Evolutionary conservation across 2,113 vertebrate species (phyloP).

Genomic region (Lagopus muta): DNA sequence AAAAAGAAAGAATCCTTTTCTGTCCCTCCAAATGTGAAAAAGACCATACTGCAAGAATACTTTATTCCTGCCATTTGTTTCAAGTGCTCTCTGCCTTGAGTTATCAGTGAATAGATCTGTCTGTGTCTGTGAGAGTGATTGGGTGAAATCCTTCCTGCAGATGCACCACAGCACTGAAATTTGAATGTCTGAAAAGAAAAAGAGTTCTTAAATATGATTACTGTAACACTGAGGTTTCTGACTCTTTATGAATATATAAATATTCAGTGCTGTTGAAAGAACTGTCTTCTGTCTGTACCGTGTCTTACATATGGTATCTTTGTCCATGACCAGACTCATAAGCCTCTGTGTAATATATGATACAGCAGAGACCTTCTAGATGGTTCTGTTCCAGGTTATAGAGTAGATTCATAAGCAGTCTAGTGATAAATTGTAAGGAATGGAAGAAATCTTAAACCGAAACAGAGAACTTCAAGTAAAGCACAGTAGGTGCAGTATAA

Average conservation of each 20-base stretch:
- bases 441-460: neutral
- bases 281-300: neutral
- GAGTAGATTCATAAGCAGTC: neutral
- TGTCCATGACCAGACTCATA: neutral
- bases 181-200: neutral
- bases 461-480: neutral
- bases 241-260: neutral
- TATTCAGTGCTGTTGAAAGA: neutral
- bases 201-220: neutral
- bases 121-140: neutral
- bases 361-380: neutral
- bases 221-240: neutral
- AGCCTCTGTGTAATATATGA: neutral
- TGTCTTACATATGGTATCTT: neutral
- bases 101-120: neutral
- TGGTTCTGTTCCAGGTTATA: neutral
- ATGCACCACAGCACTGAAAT: neutral
- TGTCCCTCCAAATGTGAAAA: neutral
- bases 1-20: neutral
- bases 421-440: neutral
- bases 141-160: neutral
- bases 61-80: constrained; percentile 2
- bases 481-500: neutral
- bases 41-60: neutral
- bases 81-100: neutral